These are phyloP conservation scores for Gnathonemus echidnorhynchus DNA, from an alignment of 2,113 vertebrate genomes.

Conservation along the genomic window DNA sequence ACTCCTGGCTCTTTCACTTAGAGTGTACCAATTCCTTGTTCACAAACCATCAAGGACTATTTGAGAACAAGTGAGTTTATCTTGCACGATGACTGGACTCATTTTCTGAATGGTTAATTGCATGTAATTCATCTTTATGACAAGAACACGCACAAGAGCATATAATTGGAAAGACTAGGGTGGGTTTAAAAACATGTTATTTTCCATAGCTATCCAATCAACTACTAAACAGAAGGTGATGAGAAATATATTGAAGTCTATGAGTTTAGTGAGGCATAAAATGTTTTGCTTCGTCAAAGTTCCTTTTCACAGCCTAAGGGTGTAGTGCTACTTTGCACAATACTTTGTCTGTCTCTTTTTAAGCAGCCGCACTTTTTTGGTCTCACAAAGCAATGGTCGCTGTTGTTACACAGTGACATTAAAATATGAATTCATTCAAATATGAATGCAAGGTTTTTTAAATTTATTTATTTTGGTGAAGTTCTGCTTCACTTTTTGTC, in stretches of 20 bases:
- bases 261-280: neutral
- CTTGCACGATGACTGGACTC: neutral
- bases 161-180: neutral
- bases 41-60: neutral
- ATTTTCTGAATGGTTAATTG: neutral
- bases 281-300: neutral
- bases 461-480: neutral
- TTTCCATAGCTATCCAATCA: neutral
- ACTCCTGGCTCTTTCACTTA: neutral
- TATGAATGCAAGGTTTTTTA: neutral
- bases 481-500: neutral
- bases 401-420: neutral
- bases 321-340: neutral
- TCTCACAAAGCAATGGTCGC: neutral
- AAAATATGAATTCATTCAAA: neutral
- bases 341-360: neutral
- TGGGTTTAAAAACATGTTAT: neutral
- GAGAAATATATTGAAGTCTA: neutral
- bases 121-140: neutral
- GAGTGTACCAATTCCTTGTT: neutral
- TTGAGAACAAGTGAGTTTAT: neutral
- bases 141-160: neutral
- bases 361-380: neutral
- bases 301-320: neutral
- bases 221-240: neutral